Base-by-base conservation (phyloP, 2,888 invertebrate species). In the Lepidocyrtinus sp. region DNA sequence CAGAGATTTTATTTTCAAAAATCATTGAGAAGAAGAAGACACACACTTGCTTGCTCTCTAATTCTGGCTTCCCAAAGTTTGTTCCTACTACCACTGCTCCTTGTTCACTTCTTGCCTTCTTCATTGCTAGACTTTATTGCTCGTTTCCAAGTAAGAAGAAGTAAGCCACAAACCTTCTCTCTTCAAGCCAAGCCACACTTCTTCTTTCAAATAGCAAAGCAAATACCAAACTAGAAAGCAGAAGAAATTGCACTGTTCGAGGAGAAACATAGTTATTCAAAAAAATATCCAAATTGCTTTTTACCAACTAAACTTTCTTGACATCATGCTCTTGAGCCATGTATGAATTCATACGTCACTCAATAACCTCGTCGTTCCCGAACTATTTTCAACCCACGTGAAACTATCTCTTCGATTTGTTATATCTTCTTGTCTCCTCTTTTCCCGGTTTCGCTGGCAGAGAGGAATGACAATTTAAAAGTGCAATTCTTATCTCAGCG, bases 311-410 rank as follows among this genome's bases (percentile, higher is more conserved):
- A 59, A 22, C 3, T 21, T 59, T 59, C 21, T 9, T 21, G 22
- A 59, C 59, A 50, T 50, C 17, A 17, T 50, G 50, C 50, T 59
- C 59, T 21, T 59, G 59, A 21, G 59, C 59, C 59, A 9, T 59
- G 59, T 59, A 59, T 59, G 59, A 59, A 9, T n/a, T n/a, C 62
- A 63, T 50, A 79, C 59, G 71, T 67, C 77, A 72, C 72, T 59
- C 59, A 72, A 74, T 74, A 74, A 75, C 67, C 71, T 75, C 65
- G 50, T 71, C 71, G 75, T 71, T 75, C 75, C 80, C 75, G 71
- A 80, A 75, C 80, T 75, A 80, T 80, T 80, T 80, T 80, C 80
- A 80, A 75, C 80, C 80, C 80, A 80, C 80, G 80, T 80, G 80
- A 80, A 80, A 80, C 69, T n/a, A 79, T 75, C 77, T 71, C 76